Base-by-base conservation (phyloP, 2,888 invertebrate species). In the Sarcophaga subvicina region DNA sequence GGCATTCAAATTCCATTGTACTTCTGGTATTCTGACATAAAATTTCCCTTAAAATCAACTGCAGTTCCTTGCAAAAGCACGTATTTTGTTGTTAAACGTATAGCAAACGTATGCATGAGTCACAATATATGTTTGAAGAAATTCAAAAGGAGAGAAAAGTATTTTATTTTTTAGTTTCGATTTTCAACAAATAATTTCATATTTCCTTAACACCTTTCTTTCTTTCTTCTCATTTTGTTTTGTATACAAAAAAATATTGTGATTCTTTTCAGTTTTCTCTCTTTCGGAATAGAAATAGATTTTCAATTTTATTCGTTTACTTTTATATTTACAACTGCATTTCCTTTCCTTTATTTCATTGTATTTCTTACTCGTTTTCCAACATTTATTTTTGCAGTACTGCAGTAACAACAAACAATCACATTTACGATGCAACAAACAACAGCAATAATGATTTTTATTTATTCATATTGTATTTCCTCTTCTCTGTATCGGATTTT, bases 381-480 rank as follows among this genome's bases (percentile, higher is more conserved):
- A 27, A 22, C 4, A 54, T 54, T 1, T 22, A 20, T 22, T 22
- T 12, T 54, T 54, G 17, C 4, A 4, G 4, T 17, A 17, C 54
- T 14, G 17, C 17, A 54, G 14, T 17, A 54, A 54, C 12, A 54
- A 5, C 54, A 54, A 54, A 12, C 14, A 54, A 54, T 14, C 1
- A 54, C 17, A 54, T 49, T 49, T 14, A 49, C 12, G 14, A 75
- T 22, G 49, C 73, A 67, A 27, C 6, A 12, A 64, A 37, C 64
- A 37, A 63, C 47, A 49, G 49, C 49, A 67, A 63, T 27, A 20
- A 49, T 49, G 47, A 54, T 54, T 54, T 54, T 54, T 59, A 60
- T 81, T 67, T 63, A 60, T 82, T 84, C 79, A 76, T 79, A 82
- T 84, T 79, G 76, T 82, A 80, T 81, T 84, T 87, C 81, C 82